A percentile compares a stretch with the other conserved stretches of the same genome.
These are phyloP conservation scores for Hylyphantes graminicola DNA, from an alignment of 1,140 invertebrate genomes.

Conservation along the genomic window DNA sequence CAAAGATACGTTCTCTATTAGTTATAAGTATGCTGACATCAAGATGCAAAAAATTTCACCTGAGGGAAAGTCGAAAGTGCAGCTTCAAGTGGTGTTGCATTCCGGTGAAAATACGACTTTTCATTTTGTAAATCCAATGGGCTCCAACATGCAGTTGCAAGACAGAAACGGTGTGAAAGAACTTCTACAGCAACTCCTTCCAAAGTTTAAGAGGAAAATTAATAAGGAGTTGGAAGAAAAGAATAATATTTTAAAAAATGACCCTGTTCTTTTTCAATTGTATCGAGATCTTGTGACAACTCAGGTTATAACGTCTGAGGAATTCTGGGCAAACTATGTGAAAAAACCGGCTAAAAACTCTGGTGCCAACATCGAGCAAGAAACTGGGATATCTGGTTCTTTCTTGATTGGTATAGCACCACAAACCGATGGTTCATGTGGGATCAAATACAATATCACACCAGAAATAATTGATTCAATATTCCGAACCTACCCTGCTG, in stretches of 20 bases:
- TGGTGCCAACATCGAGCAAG: conserved; percentile 56
- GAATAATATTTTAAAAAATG: conserved; percentile 71
- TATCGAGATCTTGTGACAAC: conserved; percentile 90
- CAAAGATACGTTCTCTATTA: conserved; percentile 91
- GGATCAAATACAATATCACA: conserved; percentile 96
- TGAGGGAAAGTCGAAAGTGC: conserved; percentile 97
- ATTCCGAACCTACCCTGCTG: conserved; percentile 99
- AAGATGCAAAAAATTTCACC: conserved; percentile 99
- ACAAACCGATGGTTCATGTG: conserved; percentile 96
- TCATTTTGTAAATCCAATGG: conserved; percentile 92
- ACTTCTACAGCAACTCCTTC: conserved; percentile 87
- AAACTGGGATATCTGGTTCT: conserved; percentile 64
- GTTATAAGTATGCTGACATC: conserved; percentile 94
- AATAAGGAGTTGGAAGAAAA: conserved; percentile 82
- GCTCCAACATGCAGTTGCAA: conserved; percentile 83
- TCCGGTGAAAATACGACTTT: conserved; percentile 95
- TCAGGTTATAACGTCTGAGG: conserved; percentile 91
- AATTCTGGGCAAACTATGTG: conserved; percentile 94
- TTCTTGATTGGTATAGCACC: conserved; percentile 89
- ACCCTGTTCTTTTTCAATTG: conserved; percentile 71
- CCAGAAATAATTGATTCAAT: conserved; percentile 97
- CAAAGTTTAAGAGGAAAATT: conserved; percentile 95
- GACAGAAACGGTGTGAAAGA: conserved; percentile 96
- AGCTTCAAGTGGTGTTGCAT: conserved; percentile 96
- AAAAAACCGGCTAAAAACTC: conserved; percentile 54